Evolutionary conservation across 1,140 invertebrate genomes (phyloP), one percentile per base, ranked within the genome.

Genomic region (Apis laboriosa): DNA sequence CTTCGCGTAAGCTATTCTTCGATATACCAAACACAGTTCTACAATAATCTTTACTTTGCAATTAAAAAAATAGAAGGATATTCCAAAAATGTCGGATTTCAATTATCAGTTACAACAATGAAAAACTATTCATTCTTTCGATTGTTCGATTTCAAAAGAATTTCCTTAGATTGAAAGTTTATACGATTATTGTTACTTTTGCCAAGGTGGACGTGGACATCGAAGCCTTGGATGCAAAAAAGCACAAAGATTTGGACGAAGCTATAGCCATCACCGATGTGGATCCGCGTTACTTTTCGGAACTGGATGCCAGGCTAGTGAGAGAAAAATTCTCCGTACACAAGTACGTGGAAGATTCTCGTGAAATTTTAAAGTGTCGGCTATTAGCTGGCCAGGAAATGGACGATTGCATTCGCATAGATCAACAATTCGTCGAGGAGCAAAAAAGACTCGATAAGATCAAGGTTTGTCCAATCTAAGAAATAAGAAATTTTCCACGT

Each of bases 201-300:
- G 21, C 17, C 49, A n/a, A 91, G 91, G 84, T 90, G 15, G 82
- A 90, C 60, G 86, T 89, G 24, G 74, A 88, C 9, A 76, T 86
- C 53, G 86, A 92, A 63, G 43, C 49, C 1, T 55, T 86, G 1
- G 85, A 88, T 70, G 81, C 75, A 53, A 89, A 89, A n/a, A 85
- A 71, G 9, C 74, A 88, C 56, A 91, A 88, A 61, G 79, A 82
- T 56, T 51, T 66, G 11, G 73, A 89, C 34, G 84, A 92, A 28
- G 68, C 66, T 13, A 88, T 84, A 9, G 87, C 90, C 15, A 91
- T 92, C 43, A 92, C 92, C 8, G 95, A 96, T 85, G 92, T 96
- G 5, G 95, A 96, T 92, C 95, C 96, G 5, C 91, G 95, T 55
- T 96, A 94, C 88, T 96, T 95, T 88, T 94, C 94, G 9, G 92